These are phyloP conservation scores for Leguminivora glycinivorella DNA, from an alignment of 1,140 invertebrate genomes.

Conservation along the genomic window DNA sequence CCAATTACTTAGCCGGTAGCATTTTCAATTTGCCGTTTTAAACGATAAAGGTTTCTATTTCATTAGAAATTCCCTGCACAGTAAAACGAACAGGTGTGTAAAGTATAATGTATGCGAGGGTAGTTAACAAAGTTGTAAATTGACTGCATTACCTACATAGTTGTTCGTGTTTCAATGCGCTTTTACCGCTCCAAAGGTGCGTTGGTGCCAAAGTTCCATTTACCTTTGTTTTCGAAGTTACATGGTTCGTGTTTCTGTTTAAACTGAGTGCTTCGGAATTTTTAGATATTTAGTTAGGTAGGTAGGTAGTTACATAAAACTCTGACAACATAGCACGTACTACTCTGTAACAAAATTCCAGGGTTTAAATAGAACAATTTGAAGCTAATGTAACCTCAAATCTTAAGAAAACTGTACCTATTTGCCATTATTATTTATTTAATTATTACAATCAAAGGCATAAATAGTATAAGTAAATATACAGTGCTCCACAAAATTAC, in stretches of 20 bases:
- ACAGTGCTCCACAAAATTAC: too few relatives aligned
- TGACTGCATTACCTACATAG: not conserved
- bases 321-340: too few relatives aligned
- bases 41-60: not conserved
- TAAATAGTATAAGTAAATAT: too few relatives aligned
- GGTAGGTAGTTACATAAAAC: too few relatives aligned
- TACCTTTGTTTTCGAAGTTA: not conserved
- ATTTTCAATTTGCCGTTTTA: slow-evolving; percentile 48
- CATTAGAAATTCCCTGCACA: slow-evolving; percentile 7
- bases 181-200: not conserved
- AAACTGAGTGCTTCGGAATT: too few relatives aligned
- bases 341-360: too few relatives aligned
- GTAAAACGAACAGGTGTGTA: slow-evolving; percentile 20
- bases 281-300: too few relatives aligned
- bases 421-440: too few relatives aligned
- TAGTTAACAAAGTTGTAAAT: not conserved
- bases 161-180: not conserved
- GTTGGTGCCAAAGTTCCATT: not conserved
- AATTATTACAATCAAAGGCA: too few relatives aligned
- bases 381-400: too few relatives aligned
- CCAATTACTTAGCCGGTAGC: slow-evolving; percentile 48
- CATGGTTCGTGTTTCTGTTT: not conserved
- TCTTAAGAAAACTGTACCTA: too few relatives aligned
- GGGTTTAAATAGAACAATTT: too few relatives aligned
- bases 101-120: slow-evolving; percentile 15